phyloP scores from a whole-genome alignment of 2,888 invertebrate species.

The Epistrophella euchroma region DNA sequence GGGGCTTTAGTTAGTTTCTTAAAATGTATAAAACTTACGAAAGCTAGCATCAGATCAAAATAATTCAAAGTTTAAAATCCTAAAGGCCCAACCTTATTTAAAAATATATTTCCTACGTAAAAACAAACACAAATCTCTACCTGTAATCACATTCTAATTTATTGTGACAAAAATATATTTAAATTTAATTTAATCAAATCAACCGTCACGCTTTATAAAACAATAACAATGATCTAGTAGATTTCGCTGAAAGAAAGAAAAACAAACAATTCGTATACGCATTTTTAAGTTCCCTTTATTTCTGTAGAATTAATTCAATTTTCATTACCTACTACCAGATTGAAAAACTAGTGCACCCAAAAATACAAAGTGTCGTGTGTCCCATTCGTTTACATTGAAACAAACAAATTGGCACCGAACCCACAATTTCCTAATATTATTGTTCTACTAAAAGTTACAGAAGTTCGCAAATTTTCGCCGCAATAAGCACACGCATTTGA shows the following conservation, averaged over 20 bases:
- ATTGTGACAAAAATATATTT: conserved; percentile 29
- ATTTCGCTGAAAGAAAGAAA: conserved; percentile 2
- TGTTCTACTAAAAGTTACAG: conserved; percentile 60
- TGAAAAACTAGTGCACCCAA: conserved; percentile 45
- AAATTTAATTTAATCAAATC: conserved; percentile 64
- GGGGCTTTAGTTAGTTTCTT: no score
- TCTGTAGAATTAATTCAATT: background rate
- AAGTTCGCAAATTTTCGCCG: conserved; percentile 43
- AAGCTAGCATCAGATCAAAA: no score
- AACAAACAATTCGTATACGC: conserved; percentile 4
- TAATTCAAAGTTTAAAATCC: background rate
- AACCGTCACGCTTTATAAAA: conserved; percentile 69
- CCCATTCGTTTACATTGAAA: conserved; percentile 44
- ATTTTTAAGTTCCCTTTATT: conserved; percentile 33
- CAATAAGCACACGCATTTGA: conserved; percentile 57
- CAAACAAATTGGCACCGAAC: conserved; percentile 59
- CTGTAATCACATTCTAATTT: conserved; percentile 42
- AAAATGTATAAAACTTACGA: no score
- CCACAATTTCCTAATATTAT: conserved; percentile 34
- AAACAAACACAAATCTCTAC: conserved; percentile 3
- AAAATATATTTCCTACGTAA: background rate
- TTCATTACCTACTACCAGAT: conserved; percentile 33
- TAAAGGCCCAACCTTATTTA: conserved; percentile 9
- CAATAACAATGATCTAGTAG: conserved; percentile 49
- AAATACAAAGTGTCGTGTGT: conserved; percentile 66